A percentile compares a stretch with the other conserved stretches of the same genome.
Conservation (phyloP, 2,113 vertebrate species). For the Athene noctua region DNA sequence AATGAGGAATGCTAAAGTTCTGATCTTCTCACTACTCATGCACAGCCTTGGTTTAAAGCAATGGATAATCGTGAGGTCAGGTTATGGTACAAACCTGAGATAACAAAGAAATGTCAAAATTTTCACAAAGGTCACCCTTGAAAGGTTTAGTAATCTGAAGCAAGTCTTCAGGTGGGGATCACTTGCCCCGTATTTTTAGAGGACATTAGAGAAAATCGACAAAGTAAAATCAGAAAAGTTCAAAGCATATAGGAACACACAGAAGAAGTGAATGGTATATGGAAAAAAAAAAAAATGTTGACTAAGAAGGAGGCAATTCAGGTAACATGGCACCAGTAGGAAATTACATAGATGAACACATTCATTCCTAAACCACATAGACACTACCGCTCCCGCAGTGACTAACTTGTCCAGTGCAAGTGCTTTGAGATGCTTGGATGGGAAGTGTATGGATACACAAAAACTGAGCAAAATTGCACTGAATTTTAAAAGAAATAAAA, state of each 20-base stretch:
- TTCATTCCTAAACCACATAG: neutral
- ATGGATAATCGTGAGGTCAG: neutral
- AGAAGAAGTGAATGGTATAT: neutral
- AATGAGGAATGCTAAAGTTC: neutral
- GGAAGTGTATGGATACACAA: neutral
- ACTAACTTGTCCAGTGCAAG: neutral
- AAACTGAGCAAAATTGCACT: neutral
- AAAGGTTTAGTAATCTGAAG: neutral
- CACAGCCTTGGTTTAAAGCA: neutral
- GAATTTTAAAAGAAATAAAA: neutral
- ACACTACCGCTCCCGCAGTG: neutral
- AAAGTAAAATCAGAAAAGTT: neutral
- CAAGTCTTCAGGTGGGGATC: neutral
- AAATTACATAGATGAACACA: neutral
- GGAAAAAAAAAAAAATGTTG: neutral
- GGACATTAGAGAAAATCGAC: neutral
- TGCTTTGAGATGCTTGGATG: neutral
- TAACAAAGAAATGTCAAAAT: neutral
- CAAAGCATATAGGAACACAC: neutral
- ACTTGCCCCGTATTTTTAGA: neutral
- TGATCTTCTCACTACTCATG: neutral
- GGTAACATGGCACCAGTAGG: neutral
- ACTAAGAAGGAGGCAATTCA: neutral
- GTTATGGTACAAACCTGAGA: neutral
- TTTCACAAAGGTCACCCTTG: constrained; percentile 15